These are phyloP conservation scores for Sterna hirundo DNA, from an alignment of 2,113 vertebrate species.

Conservation along the genomic window DNA sequence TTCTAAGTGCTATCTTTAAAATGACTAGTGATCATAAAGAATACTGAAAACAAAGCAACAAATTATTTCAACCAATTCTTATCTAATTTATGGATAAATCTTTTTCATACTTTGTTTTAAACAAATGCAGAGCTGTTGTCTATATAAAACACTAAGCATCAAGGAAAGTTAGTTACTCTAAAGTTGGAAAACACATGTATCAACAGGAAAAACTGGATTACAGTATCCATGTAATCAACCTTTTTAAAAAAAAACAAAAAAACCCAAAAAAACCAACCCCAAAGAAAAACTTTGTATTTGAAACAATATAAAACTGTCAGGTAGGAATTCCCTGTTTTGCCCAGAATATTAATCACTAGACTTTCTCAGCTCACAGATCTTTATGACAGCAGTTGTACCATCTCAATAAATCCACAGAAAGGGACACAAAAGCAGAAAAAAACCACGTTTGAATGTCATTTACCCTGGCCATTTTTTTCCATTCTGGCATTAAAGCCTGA, in stretches of 20 bases:
- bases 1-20: background rate
- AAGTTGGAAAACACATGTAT: background rate
- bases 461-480: slow-evolving; percentile 97
- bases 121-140: background rate
- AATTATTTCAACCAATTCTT: background rate
- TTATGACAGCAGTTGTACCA: background rate
- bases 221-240: background rate
- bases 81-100: background rate
- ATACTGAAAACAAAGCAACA: background rate
- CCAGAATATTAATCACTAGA: background rate
- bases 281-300: background rate
- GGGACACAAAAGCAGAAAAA: background rate
- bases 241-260: background rate
- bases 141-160: background rate
- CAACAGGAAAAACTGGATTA: background rate
- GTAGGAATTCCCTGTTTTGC: background rate
- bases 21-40: background rate
- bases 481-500: slow-evolving; percentile 93
- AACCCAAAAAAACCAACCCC: no score
- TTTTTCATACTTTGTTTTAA: background rate
- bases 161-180: background rate
- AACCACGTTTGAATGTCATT: background rate
- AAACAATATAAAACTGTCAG: background rate
- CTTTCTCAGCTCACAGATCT: background rate
- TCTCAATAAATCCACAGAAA: background rate